Evolutionary conservation across 2,113 vertebrate species (phyloP).

Genomic region (Hoplias malabaricus): DNA sequence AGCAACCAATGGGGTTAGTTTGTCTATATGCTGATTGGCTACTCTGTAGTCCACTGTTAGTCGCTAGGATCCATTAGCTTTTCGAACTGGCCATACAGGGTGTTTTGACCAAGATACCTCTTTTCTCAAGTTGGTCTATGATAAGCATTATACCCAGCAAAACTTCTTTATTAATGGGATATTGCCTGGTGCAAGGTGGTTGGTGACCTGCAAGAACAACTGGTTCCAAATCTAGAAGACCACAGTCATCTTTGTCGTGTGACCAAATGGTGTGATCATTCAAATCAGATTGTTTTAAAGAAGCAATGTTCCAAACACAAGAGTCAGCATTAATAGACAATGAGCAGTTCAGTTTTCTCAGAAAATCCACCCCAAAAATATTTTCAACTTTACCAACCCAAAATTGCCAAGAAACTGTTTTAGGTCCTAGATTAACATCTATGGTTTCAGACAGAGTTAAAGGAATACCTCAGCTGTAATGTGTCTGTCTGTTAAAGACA

Average conservation of each 20-base stretch:
- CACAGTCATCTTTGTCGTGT: too few species aligned
- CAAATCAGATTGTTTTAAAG: too few species aligned
- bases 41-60: neutral
- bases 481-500: neutral
- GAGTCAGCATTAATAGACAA: too few species aligned
- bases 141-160: neutral
- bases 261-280: too few species aligned
- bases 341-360: too few species aligned
- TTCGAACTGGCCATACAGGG: neutral
- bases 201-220: neutral
- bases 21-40: neutral
- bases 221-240: too few species aligned
- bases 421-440: neutral
- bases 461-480: neutral
- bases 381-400: neutral
- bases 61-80: neutral
- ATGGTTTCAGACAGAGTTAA: neutral
- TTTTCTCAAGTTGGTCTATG: neutral
- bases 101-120: neutral
- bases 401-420: neutral
- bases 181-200: neutral
- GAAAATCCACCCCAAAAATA: too few species aligned
- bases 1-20: neutral
- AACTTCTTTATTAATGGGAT: neutral
- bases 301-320: too few species aligned